Base-by-base conservation (phyloP, 2,113 vertebrate species). In the Serranochromis macrocephalus region DNA sequence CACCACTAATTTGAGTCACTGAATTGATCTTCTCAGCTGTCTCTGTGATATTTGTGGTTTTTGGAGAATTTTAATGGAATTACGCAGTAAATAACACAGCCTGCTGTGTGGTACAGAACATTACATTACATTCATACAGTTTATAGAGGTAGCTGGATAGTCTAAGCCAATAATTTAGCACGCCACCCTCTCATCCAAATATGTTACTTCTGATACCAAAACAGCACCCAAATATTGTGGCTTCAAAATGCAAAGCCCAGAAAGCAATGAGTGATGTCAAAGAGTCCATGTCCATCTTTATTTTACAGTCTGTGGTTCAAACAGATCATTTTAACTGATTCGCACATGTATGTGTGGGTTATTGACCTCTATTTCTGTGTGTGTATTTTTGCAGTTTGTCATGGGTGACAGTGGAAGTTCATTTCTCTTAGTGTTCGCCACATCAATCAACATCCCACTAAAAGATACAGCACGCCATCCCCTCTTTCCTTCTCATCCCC, bases 381-480 rank as follows among this genome's bases (percentile, higher is more conserved):
- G 31, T 42, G 16, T 54, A 53, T 84, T 54, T 66, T 31, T 73
- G 63, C 57, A 80, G 80, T 90, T 83, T 87, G 38, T 91, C 71
- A 61, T 13, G 21, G 51, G 47, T 75, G 86, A 82, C 85, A 89
- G 82, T 24, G 63, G 61, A 82, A 68, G 79, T 90, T 89, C 80
- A 81, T 89, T 85, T 63, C 84, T 85, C 83, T 47, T 49, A 78
- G 82, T 8, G 58, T 88, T 85, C 42, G 3, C 55, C 80, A 31
- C 89, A 93, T 88, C 91, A 84, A 90, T 92, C 92, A 91, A 38
- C 78, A 78, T 91, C 81, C 68, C 47, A 12, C 63, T 93, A 88
- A 91, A 89, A 90, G 88, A 85, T 68, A 14, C 86, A 81, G 53
- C 66, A 55, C 45, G 9, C 58, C 53, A 61, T 53, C 57, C 73